These are phyloP conservation scores for Drosophila borborema DNA, from an alignment of 2,888 invertebrate genomes.

Conservation along the genomic window DNA sequence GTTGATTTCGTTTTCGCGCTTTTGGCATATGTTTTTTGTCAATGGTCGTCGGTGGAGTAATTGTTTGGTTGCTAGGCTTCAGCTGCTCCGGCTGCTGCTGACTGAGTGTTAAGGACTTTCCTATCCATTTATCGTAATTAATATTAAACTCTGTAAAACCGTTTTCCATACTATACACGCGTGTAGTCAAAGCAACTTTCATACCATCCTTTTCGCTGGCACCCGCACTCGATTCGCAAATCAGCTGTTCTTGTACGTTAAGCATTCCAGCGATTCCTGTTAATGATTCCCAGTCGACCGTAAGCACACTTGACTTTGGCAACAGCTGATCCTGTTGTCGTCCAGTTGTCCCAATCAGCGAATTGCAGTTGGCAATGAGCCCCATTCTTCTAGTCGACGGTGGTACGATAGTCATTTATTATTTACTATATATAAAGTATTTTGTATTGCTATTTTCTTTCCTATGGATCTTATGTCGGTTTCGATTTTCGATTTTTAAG, in stretches of 20 bases:
- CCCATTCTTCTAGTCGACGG: constrained; percentile 6
- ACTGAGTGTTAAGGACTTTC: background rate
- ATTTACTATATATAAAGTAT: background rate
- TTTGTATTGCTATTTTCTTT: background rate
- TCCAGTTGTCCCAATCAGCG: background rate
- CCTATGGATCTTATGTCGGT: background rate
- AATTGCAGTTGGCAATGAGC: background rate
- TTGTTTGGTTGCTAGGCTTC: background rate
- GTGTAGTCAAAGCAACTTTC: background rate
- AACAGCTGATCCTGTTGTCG: background rate
- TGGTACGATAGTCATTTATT: constrained; percentile 21
- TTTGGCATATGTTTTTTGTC: constrained; percentile 39
- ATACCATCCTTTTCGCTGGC: constrained; percentile 1
- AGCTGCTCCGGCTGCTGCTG: background rate
- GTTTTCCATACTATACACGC: background rate
- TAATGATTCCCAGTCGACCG: constrained; percentile 1
- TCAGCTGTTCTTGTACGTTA: background rate
- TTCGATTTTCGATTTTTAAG: background rate
- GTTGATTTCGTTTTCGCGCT: constrained; percentile 31
- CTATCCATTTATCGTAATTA: background rate
- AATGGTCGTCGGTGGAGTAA: constrained; percentile 20
- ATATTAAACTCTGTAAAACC: background rate
- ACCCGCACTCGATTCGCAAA: background rate
- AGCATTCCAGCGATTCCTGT: background rate
- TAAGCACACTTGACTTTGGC: constrained; percentile 1